Evolutionary conservation across 2,888 invertebrate species (phyloP), one percentile per base, ranked within the genome.

Genomic region (Scaptomyza flava): DNA sequence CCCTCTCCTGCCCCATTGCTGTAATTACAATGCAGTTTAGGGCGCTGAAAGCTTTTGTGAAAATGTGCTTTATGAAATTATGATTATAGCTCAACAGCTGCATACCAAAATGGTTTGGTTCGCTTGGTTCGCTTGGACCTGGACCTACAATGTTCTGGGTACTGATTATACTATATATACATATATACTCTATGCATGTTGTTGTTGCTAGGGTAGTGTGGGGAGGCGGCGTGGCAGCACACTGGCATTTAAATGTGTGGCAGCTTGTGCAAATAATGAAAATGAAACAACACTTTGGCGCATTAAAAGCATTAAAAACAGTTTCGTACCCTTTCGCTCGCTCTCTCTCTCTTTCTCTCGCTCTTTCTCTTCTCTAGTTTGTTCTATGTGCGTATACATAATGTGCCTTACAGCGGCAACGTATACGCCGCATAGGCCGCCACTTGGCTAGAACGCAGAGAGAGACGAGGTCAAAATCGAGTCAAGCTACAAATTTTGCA

Each of bases 61-160:
- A 88, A 89, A 84, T 84, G 87, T 89, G 82, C 89, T 89, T 89
- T 89, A 89, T 89, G 89, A 89, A 89, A 89, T 89, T 89, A 89
- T 89, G 89, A 84, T 89, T 89, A 89, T 86, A 84, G 87, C 87
- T 87, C 87, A 87, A 79, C 87, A 80, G 77, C 87, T 82, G 80
- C 84, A 84, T 72, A 78, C 67, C 69, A 63, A 75, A 75, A 72
- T 71, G 77, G 58, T 34, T 42, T 20, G n/a, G n/a, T n/a, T 20
- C 14, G 38, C 5, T 17, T 33, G 50, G 45, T 23, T 38, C 17
- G 47, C 20, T 31, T 27, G 66, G 56, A 33, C 31, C 34, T 27
- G 45, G 30, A 12, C 17, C 36, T 23, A 6, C 43, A 27, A 34
- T n/a, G 31, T 43, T 23, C 42, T 23, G 43, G 54, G 8, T 54